Evolutionary conservation across 92 coral and sea anemone species (phyloP).

Genomic region (Paramuricea clavata): DNA sequence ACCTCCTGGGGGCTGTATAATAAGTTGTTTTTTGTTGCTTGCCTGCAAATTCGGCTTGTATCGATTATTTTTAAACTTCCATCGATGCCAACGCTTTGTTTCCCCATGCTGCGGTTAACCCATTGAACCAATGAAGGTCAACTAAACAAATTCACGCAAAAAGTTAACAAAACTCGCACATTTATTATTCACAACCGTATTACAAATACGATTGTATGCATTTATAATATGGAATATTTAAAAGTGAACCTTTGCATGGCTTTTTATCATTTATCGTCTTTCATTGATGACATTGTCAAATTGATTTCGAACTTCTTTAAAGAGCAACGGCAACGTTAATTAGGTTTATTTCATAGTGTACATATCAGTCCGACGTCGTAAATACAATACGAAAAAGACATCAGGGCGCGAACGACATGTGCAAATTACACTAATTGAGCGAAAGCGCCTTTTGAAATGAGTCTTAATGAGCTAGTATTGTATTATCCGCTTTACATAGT

Average conservation of each 20-base stretch:
- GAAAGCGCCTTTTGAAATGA: not conserved
- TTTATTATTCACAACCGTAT: not conserved
- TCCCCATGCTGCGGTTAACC: not conserved
- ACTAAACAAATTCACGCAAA: not conserved
- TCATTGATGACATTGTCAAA: too few species aligned
- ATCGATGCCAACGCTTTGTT: not conserved
- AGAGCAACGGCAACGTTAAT: too few species aligned
- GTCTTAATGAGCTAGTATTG: not conserved
- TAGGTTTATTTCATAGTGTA: not conserved
- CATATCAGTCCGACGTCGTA: not conserved
- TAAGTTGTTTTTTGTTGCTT: too few species aligned
- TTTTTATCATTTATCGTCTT: too few species aligned
- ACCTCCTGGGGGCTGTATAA: too few species aligned
- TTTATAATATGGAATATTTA: not conserved
- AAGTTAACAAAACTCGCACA: not conserved
- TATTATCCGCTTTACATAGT: not conserved
- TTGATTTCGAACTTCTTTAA: too few species aligned
- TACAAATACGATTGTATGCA: not conserved
- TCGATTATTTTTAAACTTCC: too few species aligned
- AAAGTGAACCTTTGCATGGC: not conserved
- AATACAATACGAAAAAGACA: not conserved
- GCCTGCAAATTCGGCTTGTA: too few species aligned
- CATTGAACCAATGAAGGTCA: not conserved
- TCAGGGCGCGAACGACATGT: not conserved
- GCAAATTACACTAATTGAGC: not conserved